phyloP scores from a whole-genome alignment of 2,113 vertebrate species.

The Malurus alboscapulatus region DNA sequence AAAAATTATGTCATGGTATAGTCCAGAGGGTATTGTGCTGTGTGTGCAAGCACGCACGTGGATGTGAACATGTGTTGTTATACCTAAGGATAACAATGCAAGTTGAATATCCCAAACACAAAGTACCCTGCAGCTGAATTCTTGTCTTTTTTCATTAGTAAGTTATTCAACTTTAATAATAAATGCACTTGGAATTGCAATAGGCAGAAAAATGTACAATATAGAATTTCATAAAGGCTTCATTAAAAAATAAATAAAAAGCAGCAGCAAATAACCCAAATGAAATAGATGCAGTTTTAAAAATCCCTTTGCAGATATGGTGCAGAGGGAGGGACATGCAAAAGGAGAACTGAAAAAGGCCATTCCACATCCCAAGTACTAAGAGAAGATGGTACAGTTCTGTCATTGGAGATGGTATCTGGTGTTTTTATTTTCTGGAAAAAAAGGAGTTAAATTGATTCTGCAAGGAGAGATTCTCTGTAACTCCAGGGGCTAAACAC shows the following conservation, averaged over 20 bases:
- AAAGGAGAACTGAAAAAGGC: neutral
- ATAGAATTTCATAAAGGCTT: conserved; percentile 32
- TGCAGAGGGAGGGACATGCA: neutral
- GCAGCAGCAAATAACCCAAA: conserved; percentile 15
- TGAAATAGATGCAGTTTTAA: neutral
- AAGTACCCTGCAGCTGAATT: neutral
- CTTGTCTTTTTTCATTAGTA: conserved; percentile 36
- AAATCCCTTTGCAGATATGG: neutral
- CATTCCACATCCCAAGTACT: neutral
- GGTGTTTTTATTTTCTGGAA: neutral
- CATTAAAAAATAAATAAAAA: conserved; percentile 62
- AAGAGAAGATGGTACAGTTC: neutral
- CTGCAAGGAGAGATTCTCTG: neutral
- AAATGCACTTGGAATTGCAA: conserved; percentile 42
- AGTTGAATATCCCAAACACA: neutral
- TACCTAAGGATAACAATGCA: neutral
- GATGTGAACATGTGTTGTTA: neutral
- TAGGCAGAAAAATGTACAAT: conserved; percentile 18
- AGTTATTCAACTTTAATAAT: conserved; percentile 51
- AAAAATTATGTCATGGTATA: neutral
- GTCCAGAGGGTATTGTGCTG: neutral
- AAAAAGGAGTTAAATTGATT: conserved; percentile 5
- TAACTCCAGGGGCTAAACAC: neutral
- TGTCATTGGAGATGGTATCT: neutral
- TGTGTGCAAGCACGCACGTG: neutral